Evolutionary conservation across 2,797 vertebrate genomes (phyloP), one percentile per base, ranked within the genome.

Genomic region (Silurus lanzhouensis): DNA sequence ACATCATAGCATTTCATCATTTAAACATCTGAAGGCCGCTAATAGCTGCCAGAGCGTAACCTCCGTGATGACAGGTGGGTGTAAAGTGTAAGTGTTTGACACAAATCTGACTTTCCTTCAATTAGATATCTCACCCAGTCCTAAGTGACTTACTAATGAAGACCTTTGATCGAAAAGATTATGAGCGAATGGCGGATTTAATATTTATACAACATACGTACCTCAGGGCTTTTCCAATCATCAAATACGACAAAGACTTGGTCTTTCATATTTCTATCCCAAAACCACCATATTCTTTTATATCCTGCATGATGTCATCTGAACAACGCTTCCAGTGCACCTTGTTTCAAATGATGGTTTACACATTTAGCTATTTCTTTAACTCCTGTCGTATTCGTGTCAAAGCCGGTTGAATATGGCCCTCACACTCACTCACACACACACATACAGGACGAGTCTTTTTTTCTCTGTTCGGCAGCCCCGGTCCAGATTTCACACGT

Each of bases 231-330:
- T 25, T 81, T 64, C 64, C 55, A 71, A 84, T 61, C 38, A 60
- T 58, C 64, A 66, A 12, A 85, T 60, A 22, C 75, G 9, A 27
- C 9, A 66, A 66, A 81, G 38, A 64, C 10, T 46, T 58, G 48
- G 83, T 87, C 80, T 74, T 80, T 82, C 66, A 84, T 84, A 85
- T 84, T 70, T 63, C 67, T 82, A 48, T 58, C 15, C 12, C 55
- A 17, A 19, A 78, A 82, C 85, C 66, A 83, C 68, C 71, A 84
- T 87, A 70, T 83, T 82, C 79, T 78, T 83, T 85, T 71, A 67
- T 85, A 66, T 72, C 55, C 84, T 17, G 82, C 27, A 84, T 90
- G 85, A 89, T 85, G 85, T 89, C 88, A 87, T 85, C 17, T 31
- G 14, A 81, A 70, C 64, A 64, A 67, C 38, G 27, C 68, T 79